phyloP scores from a whole-genome alignment of 1,140 invertebrate species.

The Muscidifurax raptorellus region DNA sequence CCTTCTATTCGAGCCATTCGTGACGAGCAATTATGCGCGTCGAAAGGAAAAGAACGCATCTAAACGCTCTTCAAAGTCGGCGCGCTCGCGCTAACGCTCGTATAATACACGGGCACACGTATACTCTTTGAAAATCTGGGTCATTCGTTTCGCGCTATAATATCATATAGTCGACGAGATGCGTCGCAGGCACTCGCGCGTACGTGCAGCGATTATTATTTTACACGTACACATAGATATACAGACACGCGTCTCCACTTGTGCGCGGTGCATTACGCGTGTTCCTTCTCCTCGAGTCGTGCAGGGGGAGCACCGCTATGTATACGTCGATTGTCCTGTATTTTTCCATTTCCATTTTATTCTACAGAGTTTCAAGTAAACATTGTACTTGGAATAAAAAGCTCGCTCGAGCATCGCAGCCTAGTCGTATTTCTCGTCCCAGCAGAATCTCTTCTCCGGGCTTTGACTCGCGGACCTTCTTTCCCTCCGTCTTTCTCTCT shows the following conservation, averaged over 20 bases:
- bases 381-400: no score
- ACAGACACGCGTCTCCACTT: not conserved
- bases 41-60: not conserved
- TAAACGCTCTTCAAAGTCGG: constrained; percentile 42
- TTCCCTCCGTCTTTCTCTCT: no score
- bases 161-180: constrained; percentile 62
- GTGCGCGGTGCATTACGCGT: no score
- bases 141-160: constrained; percentile 65
- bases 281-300: not conserved
- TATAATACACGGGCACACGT: not conserved
- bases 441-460: not conserved
- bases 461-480: constrained; percentile 4
- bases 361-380: no score
- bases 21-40: no score
- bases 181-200: constrained; percentile 21
- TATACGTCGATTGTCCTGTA: not conserved
- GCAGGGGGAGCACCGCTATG: not conserved
- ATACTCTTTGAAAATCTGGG: constrained; percentile 60
- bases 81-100: not conserved
- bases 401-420: no score
- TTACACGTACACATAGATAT: not conserved
- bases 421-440: not conserved
- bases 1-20: not conserved
- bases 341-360: no score
- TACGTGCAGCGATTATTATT: not conserved